phyloP scores from a whole-genome alignment of 2,113 vertebrate species.

The Myotis yumanensis region DNA sequence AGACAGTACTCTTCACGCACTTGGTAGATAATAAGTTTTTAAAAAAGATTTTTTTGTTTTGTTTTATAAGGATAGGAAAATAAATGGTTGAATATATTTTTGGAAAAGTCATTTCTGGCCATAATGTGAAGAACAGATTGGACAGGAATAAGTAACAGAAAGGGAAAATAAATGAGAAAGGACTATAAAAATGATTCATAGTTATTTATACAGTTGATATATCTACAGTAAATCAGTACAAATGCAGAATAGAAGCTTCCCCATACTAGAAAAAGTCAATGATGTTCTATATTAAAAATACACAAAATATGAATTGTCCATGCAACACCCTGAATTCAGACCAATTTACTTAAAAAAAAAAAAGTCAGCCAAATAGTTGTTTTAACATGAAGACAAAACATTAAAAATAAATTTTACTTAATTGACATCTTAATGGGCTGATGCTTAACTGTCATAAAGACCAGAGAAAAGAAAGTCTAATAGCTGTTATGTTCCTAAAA shows the following conservation, averaged over 20 bases:
- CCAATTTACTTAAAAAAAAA: not conserved
- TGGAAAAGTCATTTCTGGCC: conserved; percentile 42
- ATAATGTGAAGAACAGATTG: not conserved
- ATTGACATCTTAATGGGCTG: not conserved
- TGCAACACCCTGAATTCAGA: conserved; percentile 6
- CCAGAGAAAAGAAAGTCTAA: not conserved
- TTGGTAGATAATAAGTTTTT: not conserved
- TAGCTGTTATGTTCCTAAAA: conserved; percentile 26
- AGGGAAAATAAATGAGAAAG: conserved; percentile 36
- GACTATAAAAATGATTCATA: conserved; percentile 27
- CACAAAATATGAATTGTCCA: conserved; percentile 16
- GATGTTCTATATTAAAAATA: conserved; percentile 46
- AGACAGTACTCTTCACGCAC: not conserved
- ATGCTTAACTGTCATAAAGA: not conserved
- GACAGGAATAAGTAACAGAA: conserved; percentile 11
- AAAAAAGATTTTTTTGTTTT: not conserved
- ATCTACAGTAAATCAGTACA: conserved; percentile 19
- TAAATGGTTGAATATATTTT: not conserved
- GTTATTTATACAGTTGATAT: conserved; percentile 18
- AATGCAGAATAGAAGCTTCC: not conserved
- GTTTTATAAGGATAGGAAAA: conserved; percentile 6
- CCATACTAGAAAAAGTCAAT: not conserved
- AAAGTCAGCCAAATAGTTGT: not conserved
- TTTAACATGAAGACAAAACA: conserved; percentile 27
- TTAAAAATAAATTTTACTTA: conserved; percentile 30